phyloP scores from a whole-genome alignment of 2,797 vertebrate species.

The Anabas testudineus region DNA sequence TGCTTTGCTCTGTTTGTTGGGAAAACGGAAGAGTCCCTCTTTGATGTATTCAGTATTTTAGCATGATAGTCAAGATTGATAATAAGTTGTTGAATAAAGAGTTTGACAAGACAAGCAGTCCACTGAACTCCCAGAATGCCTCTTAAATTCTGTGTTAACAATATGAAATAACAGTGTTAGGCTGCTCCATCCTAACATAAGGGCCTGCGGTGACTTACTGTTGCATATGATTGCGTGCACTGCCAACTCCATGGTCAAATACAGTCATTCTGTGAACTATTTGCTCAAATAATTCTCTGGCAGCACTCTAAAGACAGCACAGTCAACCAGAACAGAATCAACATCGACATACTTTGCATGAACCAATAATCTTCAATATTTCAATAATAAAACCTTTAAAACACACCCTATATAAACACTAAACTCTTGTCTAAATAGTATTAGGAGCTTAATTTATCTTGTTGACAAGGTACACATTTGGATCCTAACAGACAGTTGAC shows the following conservation, averaged over 20 bases:
- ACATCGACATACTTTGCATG: conserved; percentile 20
- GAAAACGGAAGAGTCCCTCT: neutral
- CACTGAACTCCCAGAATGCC: conserved; percentile 44
- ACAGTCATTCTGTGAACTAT: conserved; percentile 59
- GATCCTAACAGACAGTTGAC: no score
- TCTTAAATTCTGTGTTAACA: conserved; percentile 16
- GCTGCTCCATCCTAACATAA: conserved; percentile 25
- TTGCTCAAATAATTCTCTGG: conserved; percentile 58
- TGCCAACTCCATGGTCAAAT: conserved; percentile 33
- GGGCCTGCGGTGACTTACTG: conserved; percentile 38
- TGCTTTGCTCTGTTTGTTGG: conserved; percentile 8
- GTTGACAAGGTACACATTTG: no score
- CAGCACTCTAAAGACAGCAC: conserved; percentile 31
- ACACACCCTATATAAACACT: no score
- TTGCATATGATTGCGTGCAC: conserved; percentile 20
- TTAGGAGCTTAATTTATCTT: neutral
- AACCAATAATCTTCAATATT: neutral
- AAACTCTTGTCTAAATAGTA: neutral
- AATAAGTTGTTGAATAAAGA: no score
- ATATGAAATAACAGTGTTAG: conserved; percentile 34
- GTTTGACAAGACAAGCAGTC: conserved; percentile 21
- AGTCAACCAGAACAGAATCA: conserved; percentile 31
- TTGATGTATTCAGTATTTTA: conserved; percentile 14
- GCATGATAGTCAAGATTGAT: neutral
- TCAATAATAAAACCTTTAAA: neutral